These are phyloP conservation scores for Neopelma chrysocephalum DNA, from an alignment of 2,797 vertebrate species.

Conservation along the genomic window DNA sequence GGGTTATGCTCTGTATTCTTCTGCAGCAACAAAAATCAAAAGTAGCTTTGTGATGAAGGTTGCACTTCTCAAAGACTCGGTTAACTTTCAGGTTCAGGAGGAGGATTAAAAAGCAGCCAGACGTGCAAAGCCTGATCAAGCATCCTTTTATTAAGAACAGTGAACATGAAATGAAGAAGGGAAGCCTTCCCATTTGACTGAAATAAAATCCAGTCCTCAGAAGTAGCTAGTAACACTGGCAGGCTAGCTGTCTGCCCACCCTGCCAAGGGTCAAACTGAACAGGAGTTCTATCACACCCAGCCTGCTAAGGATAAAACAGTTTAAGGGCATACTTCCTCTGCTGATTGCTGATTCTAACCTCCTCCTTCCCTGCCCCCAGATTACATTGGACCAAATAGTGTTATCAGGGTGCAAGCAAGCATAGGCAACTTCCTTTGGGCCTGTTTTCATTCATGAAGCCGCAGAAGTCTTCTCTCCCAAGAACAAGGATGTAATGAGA, in stretches of 20 bases:
- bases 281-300: background rate
- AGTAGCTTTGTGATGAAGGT: background rate
- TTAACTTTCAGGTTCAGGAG: background rate
- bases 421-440: background rate
- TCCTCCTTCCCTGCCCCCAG: background rate
- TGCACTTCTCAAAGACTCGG: background rate
- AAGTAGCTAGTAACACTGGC: background rate
- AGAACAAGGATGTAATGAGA: background rate
- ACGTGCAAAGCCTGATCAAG: conserved; percentile 15
- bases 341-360: background rate
- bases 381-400: background rate
- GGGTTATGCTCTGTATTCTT: background rate
- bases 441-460: background rate
- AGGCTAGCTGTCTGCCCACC: background rate
- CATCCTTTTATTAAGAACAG: conserved; percentile 38
- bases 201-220: background rate
- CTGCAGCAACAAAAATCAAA: background rate
- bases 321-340: background rate
- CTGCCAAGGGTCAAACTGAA: background rate
- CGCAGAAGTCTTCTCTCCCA: background rate
- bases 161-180: conserved; percentile 4
- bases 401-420: background rate
- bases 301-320: background rate
- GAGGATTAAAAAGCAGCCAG: background rate
- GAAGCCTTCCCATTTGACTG: background rate